Evolutionary conservation across 2,797 vertebrate species (phyloP).

Genomic region (Buphagus erythrorhynchus): DNA sequence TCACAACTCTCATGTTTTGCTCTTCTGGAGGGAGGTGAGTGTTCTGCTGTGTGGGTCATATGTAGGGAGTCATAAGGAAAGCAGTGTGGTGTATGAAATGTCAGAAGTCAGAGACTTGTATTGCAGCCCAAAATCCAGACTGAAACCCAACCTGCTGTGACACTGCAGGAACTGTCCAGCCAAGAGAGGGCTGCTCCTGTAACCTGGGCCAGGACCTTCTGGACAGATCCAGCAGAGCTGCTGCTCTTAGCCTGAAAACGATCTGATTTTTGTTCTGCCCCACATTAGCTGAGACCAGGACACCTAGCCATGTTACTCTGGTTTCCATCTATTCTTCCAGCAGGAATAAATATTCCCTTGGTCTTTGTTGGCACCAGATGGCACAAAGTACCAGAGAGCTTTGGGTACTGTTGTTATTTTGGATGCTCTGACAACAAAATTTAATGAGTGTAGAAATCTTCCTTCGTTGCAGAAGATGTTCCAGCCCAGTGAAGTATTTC

Average conservation of each 20-base stretch:
- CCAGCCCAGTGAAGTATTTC: background rate
- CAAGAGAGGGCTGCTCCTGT: background rate
- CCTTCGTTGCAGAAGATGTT: background rate
- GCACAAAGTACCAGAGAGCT: background rate
- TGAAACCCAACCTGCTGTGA: constrained; percentile 7
- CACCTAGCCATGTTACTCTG: background rate
- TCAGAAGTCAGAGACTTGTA: background rate
- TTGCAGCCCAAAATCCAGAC: background rate
- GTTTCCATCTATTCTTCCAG: background rate
- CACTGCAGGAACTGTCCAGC: background rate
- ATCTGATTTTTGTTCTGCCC: background rate
- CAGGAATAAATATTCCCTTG: background rate
- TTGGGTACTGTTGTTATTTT: background rate
- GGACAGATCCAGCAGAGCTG: background rate
- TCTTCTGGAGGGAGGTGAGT: background rate
- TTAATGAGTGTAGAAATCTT: background rate
- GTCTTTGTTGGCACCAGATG: background rate
- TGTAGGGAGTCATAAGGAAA: background rate
- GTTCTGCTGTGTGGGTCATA: background rate
- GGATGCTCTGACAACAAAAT: background rate
- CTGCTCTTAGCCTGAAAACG: background rate
- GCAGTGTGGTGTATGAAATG: background rate
- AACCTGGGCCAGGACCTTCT: background rate
- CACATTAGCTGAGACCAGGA: background rate
- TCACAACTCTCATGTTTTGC: background rate